These are phyloP conservation scores for Eidolon dupreanum DNA, from an alignment of 2,797 vertebrate genomes.

Conservation along the genomic window DNA sequence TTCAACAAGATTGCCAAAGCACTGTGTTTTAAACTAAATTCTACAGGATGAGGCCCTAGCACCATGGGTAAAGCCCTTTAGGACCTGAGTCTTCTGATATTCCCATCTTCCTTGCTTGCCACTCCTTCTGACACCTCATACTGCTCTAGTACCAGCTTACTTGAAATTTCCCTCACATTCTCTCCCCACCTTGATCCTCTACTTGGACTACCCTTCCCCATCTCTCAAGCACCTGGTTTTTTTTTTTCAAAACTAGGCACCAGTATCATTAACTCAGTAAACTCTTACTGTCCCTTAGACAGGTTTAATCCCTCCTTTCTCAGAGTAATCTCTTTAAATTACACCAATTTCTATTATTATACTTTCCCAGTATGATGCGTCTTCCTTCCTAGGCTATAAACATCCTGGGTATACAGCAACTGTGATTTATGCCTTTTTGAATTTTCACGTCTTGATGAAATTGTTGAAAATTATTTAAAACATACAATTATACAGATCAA, in stretches of 20 bases:
- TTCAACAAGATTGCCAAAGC: neutral
- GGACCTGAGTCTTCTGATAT: neutral
- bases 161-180: neutral
- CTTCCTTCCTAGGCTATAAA: neutral
- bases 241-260: neutral
- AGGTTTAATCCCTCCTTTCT: neutral
- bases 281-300: neutral
- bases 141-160: neutral
- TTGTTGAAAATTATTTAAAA: neutral
- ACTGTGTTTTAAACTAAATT: neutral
- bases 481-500: neutral
- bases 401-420: neutral
- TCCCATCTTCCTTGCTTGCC: neutral
- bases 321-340: neutral
- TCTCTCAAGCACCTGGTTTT: neutral
- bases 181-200: neutral
- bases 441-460: neutral
- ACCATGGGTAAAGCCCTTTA: accelerated
- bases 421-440: neutral
- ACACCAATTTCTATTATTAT: neutral
- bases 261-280: neutral
- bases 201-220: neutral
- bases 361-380: neutral
- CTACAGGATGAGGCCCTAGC: neutral
- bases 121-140: neutral